Conservation (phyloP, 2,888 invertebrate genomes). For the Cryptophagus acutangulus region DNA sequence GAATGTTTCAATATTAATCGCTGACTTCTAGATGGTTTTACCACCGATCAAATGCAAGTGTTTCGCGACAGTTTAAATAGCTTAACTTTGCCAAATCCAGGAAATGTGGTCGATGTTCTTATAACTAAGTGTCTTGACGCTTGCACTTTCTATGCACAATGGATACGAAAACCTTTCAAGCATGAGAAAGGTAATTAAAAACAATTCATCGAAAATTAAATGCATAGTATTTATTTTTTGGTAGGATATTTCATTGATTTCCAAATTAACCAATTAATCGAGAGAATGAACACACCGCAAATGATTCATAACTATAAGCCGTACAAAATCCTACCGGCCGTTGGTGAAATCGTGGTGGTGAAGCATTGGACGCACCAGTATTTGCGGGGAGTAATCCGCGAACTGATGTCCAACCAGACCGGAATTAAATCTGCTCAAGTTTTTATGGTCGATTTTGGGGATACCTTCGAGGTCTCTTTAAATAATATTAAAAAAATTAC, state of each 20-base stretch:
- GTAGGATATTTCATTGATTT: slow-evolving; percentile 23
- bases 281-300: slow-evolving; percentile 24
- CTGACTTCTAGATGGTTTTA: slow-evolving; percentile 31
- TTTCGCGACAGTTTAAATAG: slow-evolving; percentile 23
- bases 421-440: slow-evolving; percentile 19
- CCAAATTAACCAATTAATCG: slow-evolving; percentile 19
- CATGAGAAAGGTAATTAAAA: slow-evolving; percentile 19
- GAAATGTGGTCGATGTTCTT: slow-evolving; percentile 22
- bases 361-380: slow-evolving; percentile 27
- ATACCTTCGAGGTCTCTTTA: slow-evolving; percentile 20
- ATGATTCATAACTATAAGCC: slow-evolving; percentile 22
- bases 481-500: slow-evolving; percentile 27
- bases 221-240: slow-evolving; percentile 7
- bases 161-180: slow-evolving; percentile 19
- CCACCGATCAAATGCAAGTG: slow-evolving; percentile 30
- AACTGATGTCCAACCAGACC: neutral
- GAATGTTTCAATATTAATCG: neutral
- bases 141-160: slow-evolving; percentile 29
- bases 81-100: slow-evolving; percentile 21
- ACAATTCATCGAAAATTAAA: slow-evolving; percentile 6
- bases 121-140: slow-evolving; percentile 29
- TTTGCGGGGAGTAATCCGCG: slow-evolving; percentile 28
- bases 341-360: slow-evolving; percentile 33
- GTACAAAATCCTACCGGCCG: slow-evolving; percentile 30
- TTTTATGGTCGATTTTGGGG: slow-evolving; percentile 34